Base-by-base conservation (phyloP, 2,113 vertebrate species). In the Chloropsis hardwickii region DNA sequence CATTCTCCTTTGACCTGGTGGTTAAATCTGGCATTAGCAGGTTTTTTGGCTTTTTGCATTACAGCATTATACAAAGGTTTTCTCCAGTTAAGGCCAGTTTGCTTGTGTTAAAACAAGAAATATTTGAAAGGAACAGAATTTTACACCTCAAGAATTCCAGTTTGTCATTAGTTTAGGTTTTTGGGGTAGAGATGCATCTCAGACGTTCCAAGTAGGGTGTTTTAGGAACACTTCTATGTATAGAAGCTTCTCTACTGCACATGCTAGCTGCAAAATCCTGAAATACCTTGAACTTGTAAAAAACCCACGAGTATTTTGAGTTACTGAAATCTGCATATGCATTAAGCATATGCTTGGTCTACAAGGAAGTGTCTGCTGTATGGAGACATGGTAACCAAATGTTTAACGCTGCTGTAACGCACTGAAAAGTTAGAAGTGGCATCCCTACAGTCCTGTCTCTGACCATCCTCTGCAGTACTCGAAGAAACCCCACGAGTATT, bases 241-340 rank as follows among this genome's bases (percentile, higher is more conserved):
- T 42, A 72, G 54, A 79, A 89, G 42, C 45, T 60, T 81, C 16
- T 57, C 40, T 81, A 39, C 33, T 53, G 37, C 58, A 60, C 8
- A 4, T 81, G 53, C 60, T 86, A 91, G n/a, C 42, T 94, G 62
- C 35, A 71, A 60, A 91, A 94, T 79, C 73, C 61, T 72, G 24
- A 84, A 94, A 90, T 91, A 87, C 44, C 44, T 88, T 61, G 45
- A 93, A 82, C 85, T 91, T 71, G 35, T 51, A 44, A 89, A 88
- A 95, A 61, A 39, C 13, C 12, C 5, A 2, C n/a, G 12, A 70
- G 16, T 66, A 58, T 89, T 92, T n/a, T 74, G 21, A 86, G 65
- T 90, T 94, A 47, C 64, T 78, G 77, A 84, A 84, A 78, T 54
- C 61, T 65, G 23, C 70, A 45, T 79, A 37, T 88, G 86, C 81